Conservation (phyloP, 1,140 invertebrate species). For the Parasteatoda tepidariorum region DNA sequence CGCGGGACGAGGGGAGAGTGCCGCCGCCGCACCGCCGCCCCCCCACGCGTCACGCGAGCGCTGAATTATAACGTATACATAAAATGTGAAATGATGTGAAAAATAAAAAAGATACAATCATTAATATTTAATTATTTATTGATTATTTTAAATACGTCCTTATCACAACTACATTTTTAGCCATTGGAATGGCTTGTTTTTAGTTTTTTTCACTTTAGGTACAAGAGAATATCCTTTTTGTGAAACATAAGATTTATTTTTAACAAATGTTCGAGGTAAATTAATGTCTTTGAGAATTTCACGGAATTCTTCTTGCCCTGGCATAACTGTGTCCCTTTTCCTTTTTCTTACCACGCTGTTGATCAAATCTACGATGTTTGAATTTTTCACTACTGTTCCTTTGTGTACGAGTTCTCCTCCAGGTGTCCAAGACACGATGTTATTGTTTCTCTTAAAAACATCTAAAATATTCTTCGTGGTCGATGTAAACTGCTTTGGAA, state of each 20-base stretch:
- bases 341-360: neutral
- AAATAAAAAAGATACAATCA: too few relatives aligned
- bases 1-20: too few relatives aligned
- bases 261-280: neutral
- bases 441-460: neutral
- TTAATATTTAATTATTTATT: too few relatives aligned
- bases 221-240: neutral
- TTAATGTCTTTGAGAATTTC: neutral
- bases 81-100: too few relatives aligned
- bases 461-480: neutral
- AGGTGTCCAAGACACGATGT: neutral
- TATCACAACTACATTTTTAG: too few relatives aligned
- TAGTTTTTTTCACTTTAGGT: too few relatives aligned
- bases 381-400: neutral
- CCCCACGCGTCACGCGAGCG: too few relatives aligned
- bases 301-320: neutral
- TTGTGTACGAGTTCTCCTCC: neutral
- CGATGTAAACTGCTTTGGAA: neutral
- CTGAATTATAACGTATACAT: too few relatives aligned
- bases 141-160: too few relatives aligned
- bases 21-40: too few relatives aligned
- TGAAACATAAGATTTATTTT: neutral
- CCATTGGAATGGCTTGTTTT: too few relatives aligned
- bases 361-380: neutral
- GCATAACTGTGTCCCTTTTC: neutral